Evolutionary conservation across 2,113 vertebrate genomes (phyloP), one percentile per base, ranked within the genome.

Genomic region (Pedetes capensis): DNA sequence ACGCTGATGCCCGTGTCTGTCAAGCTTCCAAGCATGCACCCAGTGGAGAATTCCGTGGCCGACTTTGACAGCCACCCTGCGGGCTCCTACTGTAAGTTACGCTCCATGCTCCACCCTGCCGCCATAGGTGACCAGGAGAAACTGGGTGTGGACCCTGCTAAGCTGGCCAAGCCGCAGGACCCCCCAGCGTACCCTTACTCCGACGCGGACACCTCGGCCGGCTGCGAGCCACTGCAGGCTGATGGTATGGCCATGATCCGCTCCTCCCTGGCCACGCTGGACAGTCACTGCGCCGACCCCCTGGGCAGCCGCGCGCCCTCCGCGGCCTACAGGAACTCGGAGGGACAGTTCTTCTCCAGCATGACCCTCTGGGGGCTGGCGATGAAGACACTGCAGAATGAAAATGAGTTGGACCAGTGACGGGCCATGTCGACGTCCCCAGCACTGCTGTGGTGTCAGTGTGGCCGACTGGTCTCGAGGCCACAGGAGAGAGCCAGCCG

Each of bases 371-470:
- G 99, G 99, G 99, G 99, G 27, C 97, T 99, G 39, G 99, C 99
- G 0, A 99, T 99, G 99, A 99, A 99, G 97, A 99, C 99, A 0
- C 97, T 99, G 96, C 99, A 99, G 96, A 99, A 99, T 25, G 99
- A 99, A n/a, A 98, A 96, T 0, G 99, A 99, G 42, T 88, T 99
- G 98, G 99, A 99, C 9, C 99, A 99, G 20, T 99, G 95, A 99
- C 0, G 34, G 1, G 22, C 61, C 11, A 5, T 0, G 0, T 2
- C 3, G 0, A 32, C 6, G 20, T 1, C n/a, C 17, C n/a, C n/a
- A 22, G 39, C 29, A 7, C 37, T 16, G 22, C 34, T 8, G 17
- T 8, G 39, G 23, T 13, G 42, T 71, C 10, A 17, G 49, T 25
- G 16, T 57, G 20, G 53, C 64, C 2, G 39, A 0, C 14, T 39